Evolutionary conservation across 1,140 invertebrate genomes (phyloP).

Genomic region (Leptopilina boulardi): DNA sequence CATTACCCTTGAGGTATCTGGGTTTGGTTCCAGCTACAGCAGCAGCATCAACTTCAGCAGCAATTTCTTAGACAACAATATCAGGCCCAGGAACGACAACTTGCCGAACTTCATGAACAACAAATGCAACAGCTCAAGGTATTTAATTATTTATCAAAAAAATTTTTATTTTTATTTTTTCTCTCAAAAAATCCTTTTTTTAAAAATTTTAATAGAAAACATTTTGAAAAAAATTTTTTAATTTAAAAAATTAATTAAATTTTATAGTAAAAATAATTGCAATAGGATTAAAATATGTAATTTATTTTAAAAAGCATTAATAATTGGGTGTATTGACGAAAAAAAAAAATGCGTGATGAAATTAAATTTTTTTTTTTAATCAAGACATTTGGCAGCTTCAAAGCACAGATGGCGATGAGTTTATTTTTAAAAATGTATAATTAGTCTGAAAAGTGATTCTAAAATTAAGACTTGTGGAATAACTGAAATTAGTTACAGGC

Average conservation of each 20-base stretch:
- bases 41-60: constrained; percentile 93
- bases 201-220: no score
- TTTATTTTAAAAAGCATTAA: no score
- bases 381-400: background rate
- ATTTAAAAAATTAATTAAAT: no score
- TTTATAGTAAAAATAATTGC: no score
- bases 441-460: background rate
- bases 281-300: no score
- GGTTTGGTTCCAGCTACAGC: constrained; percentile 86
- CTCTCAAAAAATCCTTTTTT: no score
- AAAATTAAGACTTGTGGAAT: background rate
- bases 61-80: constrained; percentile 92
- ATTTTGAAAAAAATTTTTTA: no score
- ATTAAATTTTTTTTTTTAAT: background rate
- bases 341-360: constrained; percentile 33
- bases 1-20: constrained; percentile 73
- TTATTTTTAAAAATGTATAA: background rate
- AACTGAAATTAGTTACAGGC: background rate
- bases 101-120: constrained; percentile 92
- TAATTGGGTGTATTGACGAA: constrained; percentile 33
- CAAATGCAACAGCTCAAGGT: constrained; percentile 93
- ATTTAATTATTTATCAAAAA: constrained; percentile 51
- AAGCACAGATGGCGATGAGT: background rate
- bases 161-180: background rate
- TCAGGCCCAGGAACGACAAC: constrained; percentile 90